A percentile compares a stretch with the other conserved stretches of the same genome.
Conservation (phyloP, 2,113 vertebrate species). For the Corythoichthys intestinalis region DNA sequence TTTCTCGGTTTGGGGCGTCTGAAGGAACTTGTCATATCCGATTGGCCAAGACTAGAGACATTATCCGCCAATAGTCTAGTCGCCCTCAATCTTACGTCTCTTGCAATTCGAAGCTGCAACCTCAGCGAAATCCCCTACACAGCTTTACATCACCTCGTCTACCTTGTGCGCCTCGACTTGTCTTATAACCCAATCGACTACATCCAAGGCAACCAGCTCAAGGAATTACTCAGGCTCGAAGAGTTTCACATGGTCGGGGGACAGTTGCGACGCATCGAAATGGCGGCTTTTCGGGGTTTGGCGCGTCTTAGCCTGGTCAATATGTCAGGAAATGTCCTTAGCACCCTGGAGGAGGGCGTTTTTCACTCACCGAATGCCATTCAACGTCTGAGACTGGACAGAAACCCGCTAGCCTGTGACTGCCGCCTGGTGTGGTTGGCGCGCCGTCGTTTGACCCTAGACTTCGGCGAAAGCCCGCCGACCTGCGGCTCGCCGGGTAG, state of each 20-base stretch:
- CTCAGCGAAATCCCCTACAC: constrained; percentile 75
- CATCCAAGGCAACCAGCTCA: constrained; percentile 66
- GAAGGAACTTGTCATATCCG: constrained; percentile 72
- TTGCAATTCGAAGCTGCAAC: constrained; percentile 76
- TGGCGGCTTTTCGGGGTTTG: constrained; percentile 75
- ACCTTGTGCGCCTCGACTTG: constrained; percentile 79
- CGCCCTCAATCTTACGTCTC: constrained; percentile 80
- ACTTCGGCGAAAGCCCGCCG: constrained; percentile 65
- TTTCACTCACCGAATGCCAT: constrained; percentile 76
- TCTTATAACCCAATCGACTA: constrained; percentile 81
- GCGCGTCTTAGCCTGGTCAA: constrained; percentile 73
- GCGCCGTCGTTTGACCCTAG: constrained; percentile 54
- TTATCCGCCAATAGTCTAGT: constrained; percentile 76
- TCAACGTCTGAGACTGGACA: constrained; percentile 73
- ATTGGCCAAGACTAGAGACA: constrained; percentile 70
- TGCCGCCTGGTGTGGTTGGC: constrained; percentile 84
- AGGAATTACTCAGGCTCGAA: constrained; percentile 74
- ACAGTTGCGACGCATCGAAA: constrained; percentile 67
- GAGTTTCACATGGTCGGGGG: constrained; percentile 79
- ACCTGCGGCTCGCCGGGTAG: constrained; percentile 70
- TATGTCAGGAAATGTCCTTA: constrained; percentile 75
- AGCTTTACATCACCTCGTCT: constrained; percentile 75
- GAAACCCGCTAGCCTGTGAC: constrained; percentile 82
- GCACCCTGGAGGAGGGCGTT: constrained; percentile 73
- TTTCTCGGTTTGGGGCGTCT: constrained; percentile 70